Evolutionary conservation across 2,888 invertebrate genomes (phyloP).

Genomic region (Pachliopta kotzebuea): DNA sequence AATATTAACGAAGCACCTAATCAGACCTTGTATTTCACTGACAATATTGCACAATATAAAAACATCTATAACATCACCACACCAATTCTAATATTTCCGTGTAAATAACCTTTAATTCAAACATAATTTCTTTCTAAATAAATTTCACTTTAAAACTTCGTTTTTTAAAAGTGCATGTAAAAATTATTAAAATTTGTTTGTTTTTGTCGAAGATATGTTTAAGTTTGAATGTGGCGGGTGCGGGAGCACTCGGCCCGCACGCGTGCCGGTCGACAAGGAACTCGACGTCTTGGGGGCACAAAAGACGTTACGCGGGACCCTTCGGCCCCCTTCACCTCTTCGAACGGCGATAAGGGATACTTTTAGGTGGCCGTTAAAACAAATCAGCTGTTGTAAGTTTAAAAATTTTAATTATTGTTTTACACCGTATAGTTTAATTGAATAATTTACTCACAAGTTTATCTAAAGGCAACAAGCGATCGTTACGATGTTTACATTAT

Average conservation of each 20-base stretch:
- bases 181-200: slow-evolving; percentile 7
- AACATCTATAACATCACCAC: neutral
- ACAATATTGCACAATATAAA: slow-evolving; percentile 43
- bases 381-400: slow-evolving; percentile 26
- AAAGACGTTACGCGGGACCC: slow-evolving; percentile 76
- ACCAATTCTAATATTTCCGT: neutral
- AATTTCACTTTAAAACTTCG: neutral
- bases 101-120: neutral
- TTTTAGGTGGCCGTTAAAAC: slow-evolving; percentile 51
- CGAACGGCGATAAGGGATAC: slow-evolving; percentile 59
- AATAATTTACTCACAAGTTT: no score
- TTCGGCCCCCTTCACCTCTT: slow-evolving; percentile 64
- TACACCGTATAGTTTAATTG: no score
- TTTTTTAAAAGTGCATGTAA: no score
- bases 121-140: neutral
- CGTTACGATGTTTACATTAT: no score
- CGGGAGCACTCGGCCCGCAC: slow-evolving; percentile 61
- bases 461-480: no score
- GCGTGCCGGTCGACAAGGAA: slow-evolving; percentile 70
- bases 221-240: slow-evolving; percentile 56
- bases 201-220: slow-evolving; percentile 4
- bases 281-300: slow-evolving; percentile 66
- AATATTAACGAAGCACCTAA: slow-evolving; percentile 43
- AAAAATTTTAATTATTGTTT: neutral
- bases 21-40: slow-evolving; percentile 50